These are phyloP conservation scores for Drosophila fulvimacula DNA, from an alignment of 2,888 invertebrate genomes.

Conservation along the genomic window DNA sequence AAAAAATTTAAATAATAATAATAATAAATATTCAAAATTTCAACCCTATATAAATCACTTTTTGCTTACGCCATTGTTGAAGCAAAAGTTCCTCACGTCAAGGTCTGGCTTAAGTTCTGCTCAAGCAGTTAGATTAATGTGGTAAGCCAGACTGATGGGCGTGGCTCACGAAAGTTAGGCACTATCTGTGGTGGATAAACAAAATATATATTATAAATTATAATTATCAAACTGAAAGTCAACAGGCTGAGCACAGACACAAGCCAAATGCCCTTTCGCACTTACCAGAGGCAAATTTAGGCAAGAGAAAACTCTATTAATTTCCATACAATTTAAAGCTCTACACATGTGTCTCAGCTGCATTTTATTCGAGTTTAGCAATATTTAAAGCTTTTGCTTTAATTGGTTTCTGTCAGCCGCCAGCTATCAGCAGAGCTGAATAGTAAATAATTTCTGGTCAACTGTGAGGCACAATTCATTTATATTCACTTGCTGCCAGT, in stretches of 20 bases:
- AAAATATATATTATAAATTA: neutral
- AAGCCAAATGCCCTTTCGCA: neutral
- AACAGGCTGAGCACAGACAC: neutral
- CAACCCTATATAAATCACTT: neutral
- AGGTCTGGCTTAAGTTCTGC: neutral
- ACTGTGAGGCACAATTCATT: slow-evolving; percentile 24
- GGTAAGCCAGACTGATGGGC: neutral
- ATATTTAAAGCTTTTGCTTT: too few species aligned
- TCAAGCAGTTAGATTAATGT: neutral
- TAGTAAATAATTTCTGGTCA: neutral
- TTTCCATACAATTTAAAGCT: neutral
- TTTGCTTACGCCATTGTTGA: neutral
- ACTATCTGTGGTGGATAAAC: neutral
- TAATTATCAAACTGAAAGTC: neutral
- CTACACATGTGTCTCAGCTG: neutral
- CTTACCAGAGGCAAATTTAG: neutral
- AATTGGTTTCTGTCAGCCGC: neutral
- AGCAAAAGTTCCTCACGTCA: neutral
- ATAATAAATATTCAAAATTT: neutral
- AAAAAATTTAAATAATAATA: too few species aligned
- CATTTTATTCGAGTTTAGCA: neutral
- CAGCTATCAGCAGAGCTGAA: neutral
- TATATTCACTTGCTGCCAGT: slow-evolving; percentile 40
- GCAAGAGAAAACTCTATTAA: too few species aligned
- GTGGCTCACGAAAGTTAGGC: neutral